A percentile compares a stretch with the other conserved stretches of the same genome.
phyloP scores from a whole-genome alignment of 92 coral and sea anemone species.

The Epizoanthus fatuus region DNA sequence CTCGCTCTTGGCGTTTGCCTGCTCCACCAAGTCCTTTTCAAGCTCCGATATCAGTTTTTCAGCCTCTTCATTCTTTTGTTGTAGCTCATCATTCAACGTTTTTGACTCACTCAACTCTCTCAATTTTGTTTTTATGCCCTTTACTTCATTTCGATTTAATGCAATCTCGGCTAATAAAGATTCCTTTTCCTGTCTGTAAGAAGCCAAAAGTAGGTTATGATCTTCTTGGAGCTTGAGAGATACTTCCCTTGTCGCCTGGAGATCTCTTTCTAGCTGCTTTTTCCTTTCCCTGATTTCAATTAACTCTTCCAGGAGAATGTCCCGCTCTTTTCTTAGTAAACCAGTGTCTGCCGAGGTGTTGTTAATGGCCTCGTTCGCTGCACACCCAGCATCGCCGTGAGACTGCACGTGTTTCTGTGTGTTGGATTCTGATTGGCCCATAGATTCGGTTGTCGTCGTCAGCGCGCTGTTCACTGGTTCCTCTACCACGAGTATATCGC shows the following conservation, averaged over 20 bases:
- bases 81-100: constrained; percentile 60
- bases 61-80: constrained; percentile 72
- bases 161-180: constrained; percentile 65
- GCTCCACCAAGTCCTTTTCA: constrained; percentile 82
- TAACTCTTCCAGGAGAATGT: constrained; percentile 46
- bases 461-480: neutral
- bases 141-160: constrained; percentile 49
- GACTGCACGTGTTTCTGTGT: neutral
- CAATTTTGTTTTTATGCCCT: constrained; percentile 58
- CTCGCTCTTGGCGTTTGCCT: constrained; percentile 73
- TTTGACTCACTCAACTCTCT: constrained; percentile 63
- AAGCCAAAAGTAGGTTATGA: constrained; percentile 59
- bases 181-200: constrained; percentile 78
- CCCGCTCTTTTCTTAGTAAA: constrained; percentile 21
- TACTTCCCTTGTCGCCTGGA: constrained; percentile 55
- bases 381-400: neutral
- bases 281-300: constrained; percentile 14
- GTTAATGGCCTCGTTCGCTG: neutral
- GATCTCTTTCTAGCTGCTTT: constrained; percentile 58
- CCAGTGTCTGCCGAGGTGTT: neutral
- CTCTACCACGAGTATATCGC: neutral
- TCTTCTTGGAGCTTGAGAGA: constrained; percentile 72
- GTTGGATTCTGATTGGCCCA: neutral
- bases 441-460: neutral
- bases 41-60: constrained; percentile 86